phyloP scores from a whole-genome alignment of 2,797 vertebrate genomes.

The Rhynchonycteris naso region DNA sequence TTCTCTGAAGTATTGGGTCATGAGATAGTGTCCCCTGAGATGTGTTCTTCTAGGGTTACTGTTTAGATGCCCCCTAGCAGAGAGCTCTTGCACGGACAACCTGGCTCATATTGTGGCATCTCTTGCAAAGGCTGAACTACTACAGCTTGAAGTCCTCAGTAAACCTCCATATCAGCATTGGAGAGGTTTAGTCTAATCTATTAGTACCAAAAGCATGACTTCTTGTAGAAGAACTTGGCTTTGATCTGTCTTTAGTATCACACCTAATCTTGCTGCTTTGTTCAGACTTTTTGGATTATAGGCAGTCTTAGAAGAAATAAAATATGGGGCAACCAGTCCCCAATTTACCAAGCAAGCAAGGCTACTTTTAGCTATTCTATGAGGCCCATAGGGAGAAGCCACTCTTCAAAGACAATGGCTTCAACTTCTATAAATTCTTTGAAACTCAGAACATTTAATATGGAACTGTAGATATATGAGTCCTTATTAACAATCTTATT shows the following conservation, averaged over 20 bases:
- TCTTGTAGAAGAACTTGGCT: background rate
- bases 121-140: background rate
- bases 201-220: background rate
- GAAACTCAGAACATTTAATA: slow-evolving; percentile 18
- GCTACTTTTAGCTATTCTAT: background rate
- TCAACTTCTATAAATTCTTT: slow-evolving; percentile 26
- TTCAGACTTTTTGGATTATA: background rate
- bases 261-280: background rate
- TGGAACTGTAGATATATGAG: background rate
- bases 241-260: background rate
- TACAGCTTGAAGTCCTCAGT: background rate
- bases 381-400: background rate
- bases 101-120: background rate
- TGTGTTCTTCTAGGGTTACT: background rate
- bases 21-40: background rate
- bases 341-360: background rate
- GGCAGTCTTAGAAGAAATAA: slow-evolving; percentile 35
- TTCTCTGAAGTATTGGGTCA: background rate
- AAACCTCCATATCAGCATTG: background rate
- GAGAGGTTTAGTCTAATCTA: background rate
- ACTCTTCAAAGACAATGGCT: slow-evolving; percentile 28
- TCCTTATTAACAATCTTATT: slow-evolving; percentile 30
- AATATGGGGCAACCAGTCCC: background rate
- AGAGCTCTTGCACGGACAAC: background rate
- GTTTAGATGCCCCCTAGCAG: background rate